These are phyloP conservation scores for Agapetus fuscipes DNA, from an alignment of 2,888 invertebrate genomes.

Conservation along the genomic window DNA sequence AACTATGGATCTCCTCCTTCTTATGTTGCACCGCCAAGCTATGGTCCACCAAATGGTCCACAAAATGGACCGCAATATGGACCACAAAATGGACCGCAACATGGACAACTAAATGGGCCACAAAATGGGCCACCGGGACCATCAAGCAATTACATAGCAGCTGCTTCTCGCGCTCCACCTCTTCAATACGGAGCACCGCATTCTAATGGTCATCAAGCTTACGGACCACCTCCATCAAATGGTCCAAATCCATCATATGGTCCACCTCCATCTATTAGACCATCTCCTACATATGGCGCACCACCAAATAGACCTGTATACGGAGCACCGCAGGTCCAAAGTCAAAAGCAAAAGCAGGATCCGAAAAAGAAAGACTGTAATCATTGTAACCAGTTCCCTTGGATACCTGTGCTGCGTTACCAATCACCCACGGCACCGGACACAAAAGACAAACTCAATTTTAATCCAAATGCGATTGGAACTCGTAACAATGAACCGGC, in stretches of 20 bases:
- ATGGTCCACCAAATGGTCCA: conserved; percentile 8
- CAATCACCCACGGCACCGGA: conserved; percentile 29
- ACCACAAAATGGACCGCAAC: conserved; percentile 22
- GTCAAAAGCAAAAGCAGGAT: conserved; percentile 13
- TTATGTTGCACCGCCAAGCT: not conserved
- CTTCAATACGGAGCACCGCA: not conserved
- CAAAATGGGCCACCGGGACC: not conserved
- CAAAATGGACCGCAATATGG: conserved; percentile 21
- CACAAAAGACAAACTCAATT: conserved; percentile 24
- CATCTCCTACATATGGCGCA: conserved; percentile 13
- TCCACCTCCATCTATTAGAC: conserved; percentile 8
- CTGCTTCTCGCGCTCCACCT: too few relatives aligned
- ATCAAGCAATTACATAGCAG: too few relatives aligned
- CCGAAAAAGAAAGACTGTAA: conserved; percentile 54
- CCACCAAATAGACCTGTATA: conserved; percentile 11
- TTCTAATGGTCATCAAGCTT: not conserved
- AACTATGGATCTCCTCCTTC: conserved; percentile 18
- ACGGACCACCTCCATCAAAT: not conserved
- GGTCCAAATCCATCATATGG: not conserved
- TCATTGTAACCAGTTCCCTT: conserved; percentile 70
- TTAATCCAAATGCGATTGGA: conserved; percentile 25
- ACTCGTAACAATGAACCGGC: conserved; percentile 7
- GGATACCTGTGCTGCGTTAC: conserved; percentile 62
- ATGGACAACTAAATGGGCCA: not conserved
- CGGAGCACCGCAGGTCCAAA: conserved; percentile 4